Evolutionary conservation across 1,140 invertebrate genomes (phyloP), one percentile per base, ranked within the genome.

Genomic region (Calephelis virginiensis): DNA sequence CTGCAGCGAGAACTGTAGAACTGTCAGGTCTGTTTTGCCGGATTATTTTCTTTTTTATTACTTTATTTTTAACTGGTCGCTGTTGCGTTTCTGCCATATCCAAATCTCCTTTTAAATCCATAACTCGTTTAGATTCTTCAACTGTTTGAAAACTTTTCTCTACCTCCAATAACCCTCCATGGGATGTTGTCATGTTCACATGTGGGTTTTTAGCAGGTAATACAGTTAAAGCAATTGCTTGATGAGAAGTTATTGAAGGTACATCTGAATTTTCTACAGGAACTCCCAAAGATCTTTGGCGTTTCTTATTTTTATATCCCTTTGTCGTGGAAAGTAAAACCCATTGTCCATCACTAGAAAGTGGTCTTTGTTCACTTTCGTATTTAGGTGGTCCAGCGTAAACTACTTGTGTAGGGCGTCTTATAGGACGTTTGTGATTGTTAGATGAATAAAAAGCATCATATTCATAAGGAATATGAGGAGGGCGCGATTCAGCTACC

Each of bases 281-380:
- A 11, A 73, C 80, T 61, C 77, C 89, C 9, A 93, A 62, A 8
- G 89, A 92, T 67, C 90, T 70, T 79, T 92, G 89, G 10, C 87
- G 85, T 69, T 88, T 92, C 75, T 74, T 90, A 64, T 85, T 93
- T 68, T 91, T 72, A 86, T 95, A 96, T 9, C 95, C 95, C 83
- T 95, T 95, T 9, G 95, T 96, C 1, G 95, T 95, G 0, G 95
- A 96, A 7, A 96, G 78, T 0, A 96, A 85, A 3, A 96, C 93
- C 95, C 95, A 96, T 66, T 95, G 93, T 0, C 95, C 95, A 66
- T 96, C 94, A 1, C 94, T 94, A 69, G 92, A 92, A 0, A 91
- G 89, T 3, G 94, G 94, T 77, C 95, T 92, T 5, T 90, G 89
- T 28, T 90, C 84, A 45, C 66, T 74, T 14, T 90, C 85, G 13